Percentiles rank a stretch among this genome's conserved stretches.
These are phyloP conservation scores for Bombus confusus DNA, from an alignment of 1,140 invertebrate genomes.

Conservation along the genomic window DNA sequence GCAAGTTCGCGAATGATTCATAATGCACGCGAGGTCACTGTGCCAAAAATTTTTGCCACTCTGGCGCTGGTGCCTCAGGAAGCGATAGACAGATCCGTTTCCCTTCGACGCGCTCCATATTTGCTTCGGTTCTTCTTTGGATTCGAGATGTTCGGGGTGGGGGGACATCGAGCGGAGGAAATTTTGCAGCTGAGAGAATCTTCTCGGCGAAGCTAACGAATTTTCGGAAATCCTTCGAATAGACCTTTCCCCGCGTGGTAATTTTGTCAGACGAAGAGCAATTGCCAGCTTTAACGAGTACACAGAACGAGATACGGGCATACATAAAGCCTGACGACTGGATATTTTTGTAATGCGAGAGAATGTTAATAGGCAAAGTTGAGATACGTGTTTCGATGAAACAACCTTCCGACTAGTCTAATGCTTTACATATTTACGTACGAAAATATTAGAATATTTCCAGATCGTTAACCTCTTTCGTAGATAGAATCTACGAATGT, in stretches of 20 bases:
- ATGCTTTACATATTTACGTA: fast-evolving
- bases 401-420: fast-evolving
- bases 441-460: not conserved
- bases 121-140: not conserved
- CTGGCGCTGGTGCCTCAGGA: not conserved
- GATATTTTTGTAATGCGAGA: not conserved
- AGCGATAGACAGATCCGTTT: not conserved
- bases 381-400: not conserved
- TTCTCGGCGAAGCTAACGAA: not conserved
- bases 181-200: fast-evolving
- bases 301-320: no score
- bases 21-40: not conserved
- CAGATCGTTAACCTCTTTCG: not conserved
- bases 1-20: not conserved
- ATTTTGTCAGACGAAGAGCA: no score
- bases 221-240: no score
- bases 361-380: not conserved
- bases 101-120: not conserved
- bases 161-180: no score
- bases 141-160: not conserved
- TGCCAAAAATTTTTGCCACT: constrained; percentile 20
- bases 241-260: fast-evolving
- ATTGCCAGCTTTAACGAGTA: no score
- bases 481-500: not conserved
- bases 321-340: no score